Percentiles rank a stretch among this genome's conserved stretches.
Evolutionary conservation across 2,113 vertebrate genomes (phyloP).

Genomic region (Talpa occidentalis): DNA sequence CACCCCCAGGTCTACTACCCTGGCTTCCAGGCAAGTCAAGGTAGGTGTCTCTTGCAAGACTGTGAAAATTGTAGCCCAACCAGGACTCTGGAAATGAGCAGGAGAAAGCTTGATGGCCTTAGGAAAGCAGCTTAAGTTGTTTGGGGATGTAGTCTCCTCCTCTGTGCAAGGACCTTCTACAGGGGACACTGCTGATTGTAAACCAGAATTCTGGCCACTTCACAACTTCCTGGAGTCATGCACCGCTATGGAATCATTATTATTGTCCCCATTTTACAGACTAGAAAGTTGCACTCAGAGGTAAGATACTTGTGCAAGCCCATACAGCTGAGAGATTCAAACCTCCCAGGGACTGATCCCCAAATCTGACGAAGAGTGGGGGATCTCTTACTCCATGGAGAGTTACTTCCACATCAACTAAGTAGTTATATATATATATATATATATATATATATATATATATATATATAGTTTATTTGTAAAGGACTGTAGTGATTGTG

Average conservation of each 20-base stretch:
- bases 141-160: not conserved
- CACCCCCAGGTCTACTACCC: not conserved
- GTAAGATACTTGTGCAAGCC: not conserved
- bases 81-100: not conserved
- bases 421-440: no score
- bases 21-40: not conserved
- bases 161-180: not conserved
- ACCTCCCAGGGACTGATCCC: not conserved
- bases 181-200: no score
- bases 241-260: not conserved
- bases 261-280: not conserved
- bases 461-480: no score
- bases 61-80: not conserved
- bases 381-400: not conserved
- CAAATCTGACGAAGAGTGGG: not conserved
- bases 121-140: not conserved
- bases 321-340: not conserved
- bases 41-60: not conserved
- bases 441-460: no score
- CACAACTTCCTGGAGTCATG: not conserved
- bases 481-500: no score
- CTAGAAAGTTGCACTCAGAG: not conserved
- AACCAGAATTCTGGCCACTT: not conserved
- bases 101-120: not conserved
- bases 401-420: no score